These are phyloP conservation scores for Sebastes fasciatus DNA, from an alignment of 2,113 vertebrate species.

Conservation along the genomic window DNA sequence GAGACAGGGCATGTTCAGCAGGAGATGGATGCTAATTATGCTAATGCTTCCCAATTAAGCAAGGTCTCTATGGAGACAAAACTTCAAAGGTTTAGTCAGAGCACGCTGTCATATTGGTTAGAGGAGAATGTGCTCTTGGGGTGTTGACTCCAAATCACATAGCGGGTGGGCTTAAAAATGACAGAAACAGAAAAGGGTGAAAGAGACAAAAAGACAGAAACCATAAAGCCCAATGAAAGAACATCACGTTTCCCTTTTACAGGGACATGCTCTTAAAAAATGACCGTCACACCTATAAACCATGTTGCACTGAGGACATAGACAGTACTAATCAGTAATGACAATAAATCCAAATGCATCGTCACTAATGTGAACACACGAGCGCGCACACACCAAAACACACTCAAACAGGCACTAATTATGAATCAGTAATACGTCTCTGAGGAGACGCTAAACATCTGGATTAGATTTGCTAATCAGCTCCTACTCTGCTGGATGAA, in stretches of 20 bases:
- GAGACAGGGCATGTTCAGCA: slow-evolving; percentile 33
- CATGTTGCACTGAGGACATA: background rate
- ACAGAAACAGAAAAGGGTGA: background rate
- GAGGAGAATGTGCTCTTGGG: slow-evolving; percentile 31
- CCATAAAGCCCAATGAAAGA: background rate
- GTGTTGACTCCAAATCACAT: slow-evolving; percentile 38
- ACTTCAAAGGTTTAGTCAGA: slow-evolving; percentile 62
- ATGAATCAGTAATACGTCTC: slow-evolving; percentile 48
- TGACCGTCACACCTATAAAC: background rate
- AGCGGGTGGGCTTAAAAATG: slow-evolving; percentile 28
- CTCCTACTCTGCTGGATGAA: slow-evolving; percentile 47
- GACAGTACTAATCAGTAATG: background rate
- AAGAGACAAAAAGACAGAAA: background rate
- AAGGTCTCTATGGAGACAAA: slow-evolving; percentile 69
- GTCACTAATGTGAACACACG: background rate
- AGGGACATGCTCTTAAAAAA: background rate
- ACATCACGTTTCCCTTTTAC: background rate
- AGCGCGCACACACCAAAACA: background rate
- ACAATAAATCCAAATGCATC: background rate
- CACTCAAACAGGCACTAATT: slow-evolving; percentile 17
- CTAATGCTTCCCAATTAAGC: slow-evolving; percentile 68
- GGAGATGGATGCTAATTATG: slow-evolving; percentile 71
- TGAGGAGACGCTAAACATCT: slow-evolving; percentile 58
- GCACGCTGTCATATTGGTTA: slow-evolving; percentile 24
- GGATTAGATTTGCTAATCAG: slow-evolving; percentile 61